Conservation (phyloP, 2,888 invertebrate species). For the Stenodera caucasica region DNA sequence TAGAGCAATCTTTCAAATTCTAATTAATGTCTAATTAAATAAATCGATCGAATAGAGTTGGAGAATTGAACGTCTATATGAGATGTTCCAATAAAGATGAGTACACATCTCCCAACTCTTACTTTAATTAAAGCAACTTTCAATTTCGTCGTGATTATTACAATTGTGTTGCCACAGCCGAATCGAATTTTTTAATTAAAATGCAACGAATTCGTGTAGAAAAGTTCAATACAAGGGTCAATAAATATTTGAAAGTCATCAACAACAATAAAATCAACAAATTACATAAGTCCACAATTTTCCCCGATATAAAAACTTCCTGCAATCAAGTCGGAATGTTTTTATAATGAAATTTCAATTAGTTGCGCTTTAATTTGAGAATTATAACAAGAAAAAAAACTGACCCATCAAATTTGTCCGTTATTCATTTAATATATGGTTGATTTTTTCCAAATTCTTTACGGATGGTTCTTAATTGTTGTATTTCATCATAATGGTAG, state of each 20-base stretch:
- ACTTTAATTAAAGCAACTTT: background rate
- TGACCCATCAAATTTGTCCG: constrained; percentile 1
- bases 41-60: background rate
- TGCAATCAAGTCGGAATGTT: too few species aligned
- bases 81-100: too few species aligned
- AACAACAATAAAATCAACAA: background rate
- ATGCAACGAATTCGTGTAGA: background rate
- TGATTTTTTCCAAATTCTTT: background rate
- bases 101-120: too few species aligned
- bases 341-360: constrained; percentile 5
- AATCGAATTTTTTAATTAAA: background rate
- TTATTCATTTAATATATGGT: background rate
- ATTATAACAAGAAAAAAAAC: background rate
- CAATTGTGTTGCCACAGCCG: too few species aligned
- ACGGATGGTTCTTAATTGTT: background rate
- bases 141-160: background rate
- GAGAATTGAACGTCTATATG: too few species aligned
- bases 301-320: too few species aligned
- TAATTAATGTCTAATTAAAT: background rate
- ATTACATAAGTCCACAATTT: constrained; percentile 3
- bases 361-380: background rate
- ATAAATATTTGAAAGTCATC: constrained; percentile 4
- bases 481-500: constrained; percentile 3
- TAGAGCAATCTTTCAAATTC: too few species aligned
- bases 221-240: background rate